Evolutionary conservation across 2,888 invertebrate genomes (phyloP).

Genomic region (Clostera curtula): DNA sequence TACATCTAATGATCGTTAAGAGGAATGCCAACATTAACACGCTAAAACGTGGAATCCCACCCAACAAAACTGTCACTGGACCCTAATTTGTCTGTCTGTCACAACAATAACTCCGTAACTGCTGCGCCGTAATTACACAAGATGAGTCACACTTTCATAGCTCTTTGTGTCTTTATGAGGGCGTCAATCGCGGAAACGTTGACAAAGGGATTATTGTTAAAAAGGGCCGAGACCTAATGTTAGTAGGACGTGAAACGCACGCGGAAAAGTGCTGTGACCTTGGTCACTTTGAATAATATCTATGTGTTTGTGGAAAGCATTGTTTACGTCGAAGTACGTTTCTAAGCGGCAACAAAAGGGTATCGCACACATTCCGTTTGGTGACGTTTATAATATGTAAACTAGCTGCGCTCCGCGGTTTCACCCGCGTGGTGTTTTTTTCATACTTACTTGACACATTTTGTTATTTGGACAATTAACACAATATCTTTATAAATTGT

Average conservation of each 20-base stretch:
- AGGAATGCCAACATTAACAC: background rate
- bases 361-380: no score
- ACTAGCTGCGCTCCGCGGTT: no score
- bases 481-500: no score
- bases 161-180: slow-evolving; percentile 21
- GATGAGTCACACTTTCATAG: slow-evolving; percentile 27
- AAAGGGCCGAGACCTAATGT: background rate
- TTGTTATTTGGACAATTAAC: no score
- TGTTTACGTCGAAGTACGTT: no score
- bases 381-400: no score
- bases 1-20: no score
- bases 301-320: no score
- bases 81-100: slow-evolving; percentile 27
- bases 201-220: slow-evolving; percentile 13
- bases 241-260: background rate
- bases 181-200: slow-evolving; percentile 10
- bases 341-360: no score
- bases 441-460: no score
- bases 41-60: slow-evolving; percentile 6
- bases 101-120: slow-evolving; percentile 24
- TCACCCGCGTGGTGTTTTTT: no score
- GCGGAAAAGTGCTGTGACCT: background rate
- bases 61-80: slow-evolving; percentile 13
- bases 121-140: slow-evolving; percentile 19
- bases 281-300: background rate